Evolutionary conservation across 1,140 invertebrate genomes (phyloP), one percentile per base, ranked within the genome.

Genomic region (Stenopsyche tienmushanensis): DNA sequence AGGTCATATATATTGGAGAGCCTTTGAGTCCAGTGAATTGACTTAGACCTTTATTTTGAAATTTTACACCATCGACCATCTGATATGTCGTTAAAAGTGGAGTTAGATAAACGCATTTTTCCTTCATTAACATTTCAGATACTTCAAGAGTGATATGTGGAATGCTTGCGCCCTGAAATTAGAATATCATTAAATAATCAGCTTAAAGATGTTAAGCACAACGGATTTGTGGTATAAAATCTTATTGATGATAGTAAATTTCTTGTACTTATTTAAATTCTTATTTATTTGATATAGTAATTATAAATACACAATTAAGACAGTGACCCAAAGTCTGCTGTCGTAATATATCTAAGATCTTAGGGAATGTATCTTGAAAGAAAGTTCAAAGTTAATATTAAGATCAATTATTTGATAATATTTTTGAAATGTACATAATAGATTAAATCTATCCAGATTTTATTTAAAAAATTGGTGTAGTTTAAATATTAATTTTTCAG

Each of bases 91-190:
- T 80, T 10, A 82, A 74, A 15, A 87, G 69, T 1, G 85, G 82
- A 25, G 85, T 74, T 58, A 83, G 80, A 39, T 87, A 68, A 1
- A 84, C 72, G 24, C 81, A 78, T 41, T 74, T 72, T n/a, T 81
- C 75, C 23, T 69, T 67, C 7, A 78, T 80, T 39, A 86, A 69
- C 63, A 80, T 75, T 74, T 85, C 78, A 10, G 86, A 77, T 1
- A 86, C 83, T 76, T 87, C 85, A 64, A 82, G 80, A 0, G 84
- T 86, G 21, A 87, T 75, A 73, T 88, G 84, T 3, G 86, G 86
- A 25, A 86, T 73, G 69, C 82, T 79, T n/a, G 83, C 85, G 55
- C 77, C 75, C 84, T 86, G 59, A 39, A 75, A 72, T 57, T 49
- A 68, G 70, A 69, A 71, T 24, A 58, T 57, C 53, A 44, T 21